Conservation (phyloP, 2,113 vertebrate species). For the Nipponia nippon region DNA sequence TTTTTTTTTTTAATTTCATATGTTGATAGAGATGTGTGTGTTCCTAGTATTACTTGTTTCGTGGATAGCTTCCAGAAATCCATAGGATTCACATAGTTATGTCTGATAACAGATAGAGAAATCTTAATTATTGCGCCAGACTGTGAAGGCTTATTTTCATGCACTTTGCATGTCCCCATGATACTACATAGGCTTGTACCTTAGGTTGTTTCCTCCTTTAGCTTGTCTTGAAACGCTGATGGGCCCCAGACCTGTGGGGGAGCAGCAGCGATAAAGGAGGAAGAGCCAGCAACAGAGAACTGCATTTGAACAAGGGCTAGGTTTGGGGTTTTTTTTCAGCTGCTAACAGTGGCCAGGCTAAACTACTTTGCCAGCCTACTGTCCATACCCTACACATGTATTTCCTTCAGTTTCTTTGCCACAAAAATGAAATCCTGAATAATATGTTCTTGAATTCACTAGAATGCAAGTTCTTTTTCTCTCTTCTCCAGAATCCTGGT, state of each 20-base stretch:
- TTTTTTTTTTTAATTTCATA: not conserved
- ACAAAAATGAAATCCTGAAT: not conserved
- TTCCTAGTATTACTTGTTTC: not conserved
- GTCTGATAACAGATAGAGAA: no score
- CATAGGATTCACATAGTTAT: not conserved
- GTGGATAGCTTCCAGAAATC: not conserved
- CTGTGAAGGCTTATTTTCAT: not conserved
- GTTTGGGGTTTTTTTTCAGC: not conserved
- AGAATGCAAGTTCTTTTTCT: not conserved
- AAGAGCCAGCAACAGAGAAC: not conserved
- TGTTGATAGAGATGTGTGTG: not conserved
- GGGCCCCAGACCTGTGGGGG: not conserved
- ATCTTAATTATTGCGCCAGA: no score
- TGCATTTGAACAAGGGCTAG: accelerated
- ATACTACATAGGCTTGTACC: not conserved
- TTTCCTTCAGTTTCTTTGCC: not conserved
- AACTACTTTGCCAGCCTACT: not conserved
- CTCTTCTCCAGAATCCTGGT: not conserved
- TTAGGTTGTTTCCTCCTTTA: not conserved
- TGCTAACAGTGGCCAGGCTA: not conserved
- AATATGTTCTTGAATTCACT: not conserved
- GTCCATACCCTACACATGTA: accelerated
- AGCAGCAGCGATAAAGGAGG: not conserved
- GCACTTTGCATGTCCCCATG: not conserved
- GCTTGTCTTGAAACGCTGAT: not conserved